Conservation (phyloP, 92 coral and sea anemone species). For the Bergia sp. region DNA sequence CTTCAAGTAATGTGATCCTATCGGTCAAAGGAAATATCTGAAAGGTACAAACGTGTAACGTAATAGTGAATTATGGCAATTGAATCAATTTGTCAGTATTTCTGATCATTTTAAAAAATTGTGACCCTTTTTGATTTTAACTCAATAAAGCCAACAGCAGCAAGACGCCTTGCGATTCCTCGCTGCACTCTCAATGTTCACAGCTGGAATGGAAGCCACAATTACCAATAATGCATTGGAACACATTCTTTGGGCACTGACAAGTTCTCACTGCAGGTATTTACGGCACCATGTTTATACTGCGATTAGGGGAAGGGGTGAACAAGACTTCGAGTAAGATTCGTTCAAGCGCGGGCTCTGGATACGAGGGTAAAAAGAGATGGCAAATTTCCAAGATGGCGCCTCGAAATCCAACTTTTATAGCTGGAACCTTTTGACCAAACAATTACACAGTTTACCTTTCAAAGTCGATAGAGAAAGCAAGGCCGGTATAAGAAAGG, state of each 20-base stretch:
- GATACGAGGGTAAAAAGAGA: too few species aligned
- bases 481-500: too few species aligned
- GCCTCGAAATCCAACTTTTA: too few species aligned
- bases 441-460: too few species aligned
- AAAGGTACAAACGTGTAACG: too few species aligned
- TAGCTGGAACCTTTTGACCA: too few species aligned
- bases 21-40: too few species aligned
- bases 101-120: background rate
- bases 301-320: background rate
- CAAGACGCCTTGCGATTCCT: conserved; percentile 70
- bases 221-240: conserved; percentile 73
- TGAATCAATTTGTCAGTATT: background rate
- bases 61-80: too few species aligned
- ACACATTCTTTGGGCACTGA: conserved; percentile 81
- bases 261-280: conserved; percentile 82
- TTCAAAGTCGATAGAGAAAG: too few species aligned
- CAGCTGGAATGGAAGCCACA: conserved; percentile 58
- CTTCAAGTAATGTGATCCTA: too few species aligned
- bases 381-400: too few species aligned
- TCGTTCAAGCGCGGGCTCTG: background rate
- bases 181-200: conserved; percentile 61
- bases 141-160: conserved; percentile 51
- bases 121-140: background rate
- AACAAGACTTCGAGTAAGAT: background rate
- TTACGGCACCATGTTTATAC: background rate